Base-by-base conservation (phyloP, 2,888 invertebrate genomes). In the Himalopsyche japonica region DNA sequence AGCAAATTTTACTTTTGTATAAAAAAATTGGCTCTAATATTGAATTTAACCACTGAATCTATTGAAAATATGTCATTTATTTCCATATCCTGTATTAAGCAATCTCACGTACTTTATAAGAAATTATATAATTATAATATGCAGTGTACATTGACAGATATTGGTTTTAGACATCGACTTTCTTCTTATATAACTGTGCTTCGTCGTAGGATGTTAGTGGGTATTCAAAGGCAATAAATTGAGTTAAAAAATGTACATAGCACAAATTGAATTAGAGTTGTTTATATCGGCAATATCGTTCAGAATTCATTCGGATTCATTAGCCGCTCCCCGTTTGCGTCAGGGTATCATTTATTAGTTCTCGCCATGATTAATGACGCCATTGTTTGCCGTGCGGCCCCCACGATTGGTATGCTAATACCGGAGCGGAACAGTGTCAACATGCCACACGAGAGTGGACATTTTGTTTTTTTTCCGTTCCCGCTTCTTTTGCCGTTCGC, bases 381-480 rank as follows among this genome's bases (percentile, higher is more conserved):
- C 84, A 83, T 86, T 86, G 86, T 86, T 86, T 86, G 86, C 83
- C 80, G 78, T 78, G 70, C 70, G 49, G 30, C 82, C 84, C 82
- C 37, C 82, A 82, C 85, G 84, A 86, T 86, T 86, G 86, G 84
- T 86, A 86, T 86, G 86, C 86, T 86, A 86, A 86, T 85, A 86
- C 81, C 81, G 84, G 80, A 12, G 27, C 76, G 43, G 84, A 81
- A 78, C 81, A 84, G 80, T 81, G 84, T 81, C 84, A 81, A 84
- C 83, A 83, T 57, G 57, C 57, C 57, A 57, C 24, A 24, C 57
- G 57, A 57, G 57, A 57, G 57, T 57, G 57, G 57, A 57, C 57
- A 57, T 57, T 57, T 57, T 57, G 57, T 57, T 57, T 57, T 57
- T 57, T 57, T 57, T 24, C 6, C 57, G 6, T 15, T 57, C 24